Base-by-base conservation (phyloP, 2,113 vertebrate genomes). In the Cisticola juncidis region DNA sequence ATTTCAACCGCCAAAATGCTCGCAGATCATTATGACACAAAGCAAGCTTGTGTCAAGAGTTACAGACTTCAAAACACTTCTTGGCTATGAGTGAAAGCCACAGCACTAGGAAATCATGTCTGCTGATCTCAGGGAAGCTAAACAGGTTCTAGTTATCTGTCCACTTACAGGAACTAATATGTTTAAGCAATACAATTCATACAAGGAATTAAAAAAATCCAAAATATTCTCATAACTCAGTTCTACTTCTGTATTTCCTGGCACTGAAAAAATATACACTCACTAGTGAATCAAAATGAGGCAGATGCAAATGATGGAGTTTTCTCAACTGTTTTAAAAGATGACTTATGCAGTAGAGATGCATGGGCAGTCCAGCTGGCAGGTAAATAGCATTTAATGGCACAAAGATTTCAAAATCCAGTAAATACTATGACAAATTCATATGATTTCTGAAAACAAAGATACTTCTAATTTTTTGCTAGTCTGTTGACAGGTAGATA, bases 61-160 rank as follows among this genome's bases (percentile, higher is more conserved):
- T 77, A 81, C 45, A 95, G 89, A 88, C 81, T 95, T 95, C 89
- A 88, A 94, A 97, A 93, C 90, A 79, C 28, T 86, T 80, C 31
- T 68, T 71, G 69, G 47, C 76, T 68, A 53, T 12, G 11, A 83
- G 38, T 3, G 3, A 94, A 96, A 92, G 69, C 62, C 68, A 80
- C 78, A 94, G 83, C 73, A 80, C 44, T 92, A 81, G 78, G 79
- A 92, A 94, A 95, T 89, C 47, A 73, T 61, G 42, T 56, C 36
- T 86, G 84, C 76, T 86, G 91, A 95, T 95, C 94, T 94, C 69
- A 66, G 36, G n/a, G 50, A 96, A 36, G 84, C 45, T 78, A 44
- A 90, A 91, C 72, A 88, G 76, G 95, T 96, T 97, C 80, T 81
- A 84, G 60, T 66, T 84, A 74, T 45, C 72, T 50, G 42, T 78